Conservation (phyloP, 1,140 invertebrate species). For the Drosophila obscura region DNA sequence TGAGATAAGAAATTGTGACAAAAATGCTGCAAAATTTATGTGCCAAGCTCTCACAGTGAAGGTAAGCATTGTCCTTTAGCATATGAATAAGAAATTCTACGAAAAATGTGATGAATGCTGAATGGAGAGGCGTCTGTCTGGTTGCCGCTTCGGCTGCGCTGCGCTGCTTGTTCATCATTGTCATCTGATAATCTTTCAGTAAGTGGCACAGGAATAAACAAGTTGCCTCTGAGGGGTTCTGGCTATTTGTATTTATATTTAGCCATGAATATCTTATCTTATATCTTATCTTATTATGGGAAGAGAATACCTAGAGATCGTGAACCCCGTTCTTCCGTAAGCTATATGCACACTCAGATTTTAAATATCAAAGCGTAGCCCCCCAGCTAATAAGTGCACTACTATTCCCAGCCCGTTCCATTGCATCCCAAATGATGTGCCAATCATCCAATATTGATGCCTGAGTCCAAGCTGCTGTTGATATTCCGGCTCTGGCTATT, state of each 20-base stretch:
- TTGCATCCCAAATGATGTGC: background rate
- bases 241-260: slow-evolving; percentile 31
- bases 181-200: slow-evolving; percentile 16
- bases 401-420: background rate
- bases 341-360: too few relatives aligned
- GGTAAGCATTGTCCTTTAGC: slow-evolving; percentile 37
- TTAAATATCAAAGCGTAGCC: too few relatives aligned
- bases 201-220: slow-evolving; percentile 24
- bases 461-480: background rate
- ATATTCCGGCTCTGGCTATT: background rate
- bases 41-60: slow-evolving; percentile 29
- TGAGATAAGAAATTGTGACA: slow-evolving; percentile 76
- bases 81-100: slow-evolving; percentile 59
- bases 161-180: slow-evolving; percentile 32
- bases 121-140: slow-evolving; percentile 15
- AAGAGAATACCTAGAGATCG: too few relatives aligned
- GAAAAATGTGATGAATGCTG: slow-evolving; percentile 37
- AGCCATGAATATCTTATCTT: slow-evolving; percentile 43
- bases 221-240: slow-evolving; percentile 19
- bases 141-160: background rate
- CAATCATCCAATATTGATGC: background rate
- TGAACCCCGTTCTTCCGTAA: too few relatives aligned
- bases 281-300: slow-evolving; percentile 17
- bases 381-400: too few relatives aligned
- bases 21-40: slow-evolving; percentile 73